These are phyloP conservation scores for Patella caerulea DNA, from an alignment of 2,888 invertebrate species.

Conservation along the genomic window DNA sequence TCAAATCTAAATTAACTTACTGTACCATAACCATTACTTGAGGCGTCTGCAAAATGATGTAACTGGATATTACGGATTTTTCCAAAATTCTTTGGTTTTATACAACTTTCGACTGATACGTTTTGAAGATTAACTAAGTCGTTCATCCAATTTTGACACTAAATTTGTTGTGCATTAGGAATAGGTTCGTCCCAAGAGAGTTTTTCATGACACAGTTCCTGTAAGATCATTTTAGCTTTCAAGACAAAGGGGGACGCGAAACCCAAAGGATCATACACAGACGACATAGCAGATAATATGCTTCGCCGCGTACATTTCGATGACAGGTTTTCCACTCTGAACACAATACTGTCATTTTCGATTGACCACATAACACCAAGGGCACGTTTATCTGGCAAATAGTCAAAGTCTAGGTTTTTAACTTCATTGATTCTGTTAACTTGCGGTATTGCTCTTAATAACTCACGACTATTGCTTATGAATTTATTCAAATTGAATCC, in stretches of 20 bases:
- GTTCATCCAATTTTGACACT: conserved; percentile 13
- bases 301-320: too few relatives aligned
- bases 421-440: too few relatives aligned
- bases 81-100: background rate
- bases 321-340: too few relatives aligned
- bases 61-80: background rate
- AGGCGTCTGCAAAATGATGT: conserved; percentile 19
- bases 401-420: too few relatives aligned
- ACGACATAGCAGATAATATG: too few relatives aligned
- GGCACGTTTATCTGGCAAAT: too few relatives aligned
- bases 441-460: too few relatives aligned
- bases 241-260: conserved; percentile 16
- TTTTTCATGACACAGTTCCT: background rate
- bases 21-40: conserved; percentile 8
- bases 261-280: too few relatives aligned
- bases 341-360: too few relatives aligned
- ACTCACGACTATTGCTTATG: too few relatives aligned
- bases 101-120: background rate
- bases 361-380: too few relatives aligned
- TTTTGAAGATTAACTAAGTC: conserved; percentile 4
- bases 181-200: conserved; percentile 13
- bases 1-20: conserved; percentile 15
- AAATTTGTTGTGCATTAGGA: background rate
- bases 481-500: too few relatives aligned
- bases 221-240: conserved; percentile 18